These are phyloP conservation scores for Phalanger gymnotis DNA, from an alignment of 2,797 vertebrate genomes.

Conservation along the genomic window DNA sequence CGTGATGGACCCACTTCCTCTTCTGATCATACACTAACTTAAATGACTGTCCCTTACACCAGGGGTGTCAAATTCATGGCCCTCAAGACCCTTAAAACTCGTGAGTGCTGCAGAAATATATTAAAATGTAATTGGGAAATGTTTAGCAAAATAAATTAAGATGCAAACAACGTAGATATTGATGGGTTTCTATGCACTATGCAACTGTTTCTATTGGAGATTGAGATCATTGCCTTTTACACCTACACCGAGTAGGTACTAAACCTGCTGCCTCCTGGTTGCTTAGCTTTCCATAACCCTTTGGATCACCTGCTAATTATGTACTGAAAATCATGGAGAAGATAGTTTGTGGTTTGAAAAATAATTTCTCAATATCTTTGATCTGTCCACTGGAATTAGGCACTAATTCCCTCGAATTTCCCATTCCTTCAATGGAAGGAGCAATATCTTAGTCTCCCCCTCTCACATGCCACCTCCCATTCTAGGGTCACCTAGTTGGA, in stretches of 20 bases:
- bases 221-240: neutral
- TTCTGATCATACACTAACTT: neutral
- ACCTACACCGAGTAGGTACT: neutral
- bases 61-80: neutral
- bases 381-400: rapidly evolving
- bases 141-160: neutral
- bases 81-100: neutral
- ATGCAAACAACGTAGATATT: neutral
- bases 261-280: neutral
- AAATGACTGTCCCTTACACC: neutral
- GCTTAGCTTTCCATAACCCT: neutral
- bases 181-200: neutral
- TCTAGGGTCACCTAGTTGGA: too few relatives aligned
- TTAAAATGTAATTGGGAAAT: neutral
- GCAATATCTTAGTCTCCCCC: neutral
- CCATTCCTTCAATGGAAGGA: rapidly evolving
- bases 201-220: neutral
- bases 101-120: neutral
- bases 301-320: neutral
- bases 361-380: neutral
- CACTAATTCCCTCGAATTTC: too few relatives aligned
- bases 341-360: neutral
- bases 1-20: neutral
- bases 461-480: too few relatives aligned
- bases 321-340: neutral